A percentile compares a stretch with the other conserved stretches of the same genome.
phyloP scores from a whole-genome alignment of 2,797 vertebrate genomes.

The Chiloscyllium punctatum region DNA sequence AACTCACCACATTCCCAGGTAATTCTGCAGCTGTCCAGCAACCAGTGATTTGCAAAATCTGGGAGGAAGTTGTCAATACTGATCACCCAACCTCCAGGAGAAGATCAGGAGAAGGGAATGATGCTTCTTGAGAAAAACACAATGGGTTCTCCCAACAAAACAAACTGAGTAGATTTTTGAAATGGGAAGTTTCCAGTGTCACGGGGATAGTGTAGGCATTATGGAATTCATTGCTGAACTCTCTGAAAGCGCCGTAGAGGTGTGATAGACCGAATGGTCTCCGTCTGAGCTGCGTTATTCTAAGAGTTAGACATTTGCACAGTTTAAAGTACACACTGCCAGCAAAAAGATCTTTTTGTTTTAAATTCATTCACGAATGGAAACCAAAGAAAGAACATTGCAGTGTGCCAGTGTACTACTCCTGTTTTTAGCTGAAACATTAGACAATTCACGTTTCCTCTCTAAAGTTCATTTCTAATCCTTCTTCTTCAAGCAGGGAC shows the following conservation, averaged over 20 bases:
- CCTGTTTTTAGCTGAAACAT: not conserved
- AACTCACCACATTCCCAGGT: not conserved
- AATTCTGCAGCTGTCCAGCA: not conserved
- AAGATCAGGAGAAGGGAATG: not conserved
- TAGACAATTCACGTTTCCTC: not conserved
- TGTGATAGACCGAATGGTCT: not conserved
- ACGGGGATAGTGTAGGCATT: not conserved
- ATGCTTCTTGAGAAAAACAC: not conserved
- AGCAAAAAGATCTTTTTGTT: not conserved
- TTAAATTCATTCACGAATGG: not conserved
- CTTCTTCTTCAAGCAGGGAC: not conserved
- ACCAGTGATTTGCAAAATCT: not conserved
- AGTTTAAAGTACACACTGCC: not conserved
- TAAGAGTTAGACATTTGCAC: not conserved
- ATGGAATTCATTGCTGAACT: not conserved
- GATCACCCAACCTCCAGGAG: not conserved
- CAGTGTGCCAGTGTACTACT: not conserved
- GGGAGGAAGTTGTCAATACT: not conserved
- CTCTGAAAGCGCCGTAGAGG: not conserved
- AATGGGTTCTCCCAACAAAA: not conserved
- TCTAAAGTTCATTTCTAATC: not conserved
- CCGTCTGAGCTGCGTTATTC: not conserved
- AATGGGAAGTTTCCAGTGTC: not conserved
- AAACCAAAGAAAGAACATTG: not conserved
- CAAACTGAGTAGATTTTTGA: not conserved